Evolutionary conservation across 2,797 vertebrate species (phyloP), one percentile per base, ranked within the genome.

Genomic region (Dryobates pubescens): DNA sequence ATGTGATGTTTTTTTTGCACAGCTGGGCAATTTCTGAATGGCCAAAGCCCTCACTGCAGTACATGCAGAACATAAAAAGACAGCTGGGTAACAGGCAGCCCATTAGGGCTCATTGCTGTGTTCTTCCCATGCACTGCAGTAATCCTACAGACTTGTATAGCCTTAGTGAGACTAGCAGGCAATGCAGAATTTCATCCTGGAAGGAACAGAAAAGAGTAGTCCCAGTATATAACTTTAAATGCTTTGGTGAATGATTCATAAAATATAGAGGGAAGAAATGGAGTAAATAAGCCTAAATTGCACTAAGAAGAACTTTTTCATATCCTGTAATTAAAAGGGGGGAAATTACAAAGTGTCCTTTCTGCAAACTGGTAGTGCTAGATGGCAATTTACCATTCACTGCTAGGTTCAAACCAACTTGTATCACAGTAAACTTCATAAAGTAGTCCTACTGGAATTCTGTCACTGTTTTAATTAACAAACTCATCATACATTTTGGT

Each of bases 381-480:
- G 38, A 38, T 71, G 54, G 53, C 69, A 83, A 85, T 92, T 92
- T 86, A 74, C 7, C 43, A 2, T 88, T 30, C 32, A 36, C 86
- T 88, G 67, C 75, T 88, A 72, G 62, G 27, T 30, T 78, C 15
- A 45, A 30, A 24, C 32, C 19, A 59, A 79, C 38, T 88, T 71
- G 17, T 77, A 53, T 92, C 70, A 38, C 74, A 94, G 88, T 65
- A 89, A 96, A 84, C 64, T 82, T 83, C 19, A 47, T 86, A 53
- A 95, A 90, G 74, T 49, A 78, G 62, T 78, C 73, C 92, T 90
- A 43, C 69, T 94, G 82, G 94, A 96, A 75, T 69, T 89, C 62
- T 75, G 57, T 73, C 62, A 78, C 45, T 89, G 30, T 79, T 94
- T 90, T 92, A 95, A 96, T 95, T 93, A 84, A 41, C 51, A 94